A percentile compares a stretch with the other conserved stretches of the same genome.
These are phyloP conservation scores for Halcyon badia DNA, from an alignment of 2,797 vertebrate genomes.

Conservation along the genomic window DNA sequence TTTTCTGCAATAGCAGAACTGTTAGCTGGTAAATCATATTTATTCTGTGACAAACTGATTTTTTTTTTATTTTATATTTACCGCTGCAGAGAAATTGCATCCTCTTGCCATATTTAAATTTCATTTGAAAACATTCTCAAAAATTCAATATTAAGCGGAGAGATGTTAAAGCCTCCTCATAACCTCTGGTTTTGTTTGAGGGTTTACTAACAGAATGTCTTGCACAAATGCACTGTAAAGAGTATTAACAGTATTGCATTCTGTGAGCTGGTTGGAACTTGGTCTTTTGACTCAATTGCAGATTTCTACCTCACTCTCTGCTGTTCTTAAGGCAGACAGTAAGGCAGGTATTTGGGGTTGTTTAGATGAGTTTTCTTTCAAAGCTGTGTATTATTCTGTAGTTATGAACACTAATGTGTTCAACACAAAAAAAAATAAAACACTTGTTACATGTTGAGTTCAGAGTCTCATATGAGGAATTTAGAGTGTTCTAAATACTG, in stretches of 20 bases:
- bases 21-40: background rate
- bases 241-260: background rate
- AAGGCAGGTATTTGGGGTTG: background rate
- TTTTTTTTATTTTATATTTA: slow-evolving; percentile 2
- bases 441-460: background rate
- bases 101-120: background rate
- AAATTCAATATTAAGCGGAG: background rate
- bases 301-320: background rate
- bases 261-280: background rate
- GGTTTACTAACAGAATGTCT: background rate
- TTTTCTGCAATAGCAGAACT: background rate
- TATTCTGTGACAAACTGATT: background rate
- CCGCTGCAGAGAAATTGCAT: background rate
- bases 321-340: background rate
- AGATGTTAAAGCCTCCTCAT: background rate
- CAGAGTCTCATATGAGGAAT: background rate
- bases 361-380: background rate
- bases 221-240: background rate
- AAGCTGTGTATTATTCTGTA: background rate
- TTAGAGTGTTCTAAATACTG: background rate
- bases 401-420: background rate
- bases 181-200: background rate
- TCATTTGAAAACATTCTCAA: background rate
- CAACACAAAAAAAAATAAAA: background rate
- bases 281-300: background rate